These are phyloP conservation scores for Triplophysa rosa DNA, from an alignment of 2,113 vertebrate genomes.

Conservation along the genomic window DNA sequence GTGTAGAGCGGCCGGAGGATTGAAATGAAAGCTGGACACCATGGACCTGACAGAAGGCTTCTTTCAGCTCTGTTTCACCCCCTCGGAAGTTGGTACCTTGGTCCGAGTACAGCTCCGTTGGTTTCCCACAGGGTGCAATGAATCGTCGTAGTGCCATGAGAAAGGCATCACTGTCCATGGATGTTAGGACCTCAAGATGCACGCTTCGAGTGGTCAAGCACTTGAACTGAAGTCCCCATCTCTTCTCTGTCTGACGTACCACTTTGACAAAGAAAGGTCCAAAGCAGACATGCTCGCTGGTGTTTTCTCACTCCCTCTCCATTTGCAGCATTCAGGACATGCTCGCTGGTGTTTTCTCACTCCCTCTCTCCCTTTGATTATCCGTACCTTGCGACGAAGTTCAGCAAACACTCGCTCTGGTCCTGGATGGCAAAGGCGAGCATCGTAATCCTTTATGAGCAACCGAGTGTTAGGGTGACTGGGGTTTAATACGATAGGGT, in stretches of 20 bases:
- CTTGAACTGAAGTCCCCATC: constrained; percentile 39
- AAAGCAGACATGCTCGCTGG: no score
- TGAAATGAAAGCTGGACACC: constrained; percentile 20
- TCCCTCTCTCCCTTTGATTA: no score
- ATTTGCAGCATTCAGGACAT: constrained; percentile 18
- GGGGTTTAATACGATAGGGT: not conserved
- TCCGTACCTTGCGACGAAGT: no score
- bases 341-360: no score
- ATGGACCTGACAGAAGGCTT: no score
- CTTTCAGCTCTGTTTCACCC: not conserved
- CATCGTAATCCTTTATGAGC: constrained; percentile 3
- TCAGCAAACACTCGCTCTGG: no score
- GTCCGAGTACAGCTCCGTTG: no score
- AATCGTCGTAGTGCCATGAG: not conserved
- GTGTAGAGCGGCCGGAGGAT: not conserved
- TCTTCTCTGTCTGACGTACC: not conserved
- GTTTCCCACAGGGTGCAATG: not conserved
- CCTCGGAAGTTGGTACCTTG: no score
- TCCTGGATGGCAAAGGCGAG: not conserved
- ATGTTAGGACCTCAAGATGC: constrained; percentile 16
- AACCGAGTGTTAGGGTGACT: not conserved
- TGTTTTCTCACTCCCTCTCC: no score
- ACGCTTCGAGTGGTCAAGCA: not conserved
- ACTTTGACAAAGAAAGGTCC: not conserved
- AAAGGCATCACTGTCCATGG: constrained; percentile 10